Evolutionary conservation across 1,140 invertebrate species (phyloP), one percentile per base, ranked within the genome.

Genomic region (Theocolax elegans): DNA sequence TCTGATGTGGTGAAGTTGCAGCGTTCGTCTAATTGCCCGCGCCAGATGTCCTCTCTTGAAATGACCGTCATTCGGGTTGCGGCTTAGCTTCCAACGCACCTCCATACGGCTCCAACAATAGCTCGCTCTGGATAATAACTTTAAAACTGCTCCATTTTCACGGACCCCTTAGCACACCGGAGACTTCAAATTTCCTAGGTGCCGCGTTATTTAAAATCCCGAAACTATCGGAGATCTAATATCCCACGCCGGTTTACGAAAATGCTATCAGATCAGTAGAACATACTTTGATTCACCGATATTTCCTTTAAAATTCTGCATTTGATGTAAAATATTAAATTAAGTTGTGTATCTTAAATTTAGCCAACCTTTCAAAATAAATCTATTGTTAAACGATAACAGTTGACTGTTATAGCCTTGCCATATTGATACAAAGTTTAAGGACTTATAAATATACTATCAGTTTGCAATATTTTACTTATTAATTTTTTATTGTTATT

Each of bases 71-170:
- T 53, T 64, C 27, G 13, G 12, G 31, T 38, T 27, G 12, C 3
- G 46, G 46, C 27, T 51, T 25, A 38, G 12, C 44, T 38, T 35
- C 51, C 3, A 19, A 25, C 29, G 31, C 9, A 40, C 54, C 35
- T 23, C 54, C 15, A 35, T 3, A 31, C 25, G 12, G 19, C n/a
- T n/a, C 25, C 40, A 23, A 29, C 59, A 46, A 31, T 62, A 46
- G 59, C 38, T 59, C 38, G 35, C 19, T 12, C 13, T 19, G 42
- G 27, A 62, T 62, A 46, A 31, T 48, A 29, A 49, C 60, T 21
- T 19, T 10, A 51, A 51, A 63, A 49, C 29, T 23, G 17, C 27
- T 35, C 29, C 46, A n/a, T 63, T 49, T 49, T 63, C 60, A 63
- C 29, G 44, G 27, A 8, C 44, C 29, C 27, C 29, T 46, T 25